Evolutionary conservation across 64 coral and sea anemone genomes (phyloP).

Genomic region (Dendronephthya gigantea): DNA sequence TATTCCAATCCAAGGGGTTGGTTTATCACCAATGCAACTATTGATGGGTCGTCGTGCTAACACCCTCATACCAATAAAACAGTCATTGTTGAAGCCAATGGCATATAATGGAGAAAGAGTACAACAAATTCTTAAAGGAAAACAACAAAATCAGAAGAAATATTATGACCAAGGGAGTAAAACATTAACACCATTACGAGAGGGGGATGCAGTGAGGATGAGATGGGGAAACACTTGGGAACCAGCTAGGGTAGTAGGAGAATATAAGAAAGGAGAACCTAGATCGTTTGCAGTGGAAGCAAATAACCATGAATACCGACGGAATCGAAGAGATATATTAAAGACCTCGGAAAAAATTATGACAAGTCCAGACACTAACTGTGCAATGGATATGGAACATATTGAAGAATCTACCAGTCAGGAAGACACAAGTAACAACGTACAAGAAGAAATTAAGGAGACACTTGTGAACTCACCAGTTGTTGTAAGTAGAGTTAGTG

Average conservation of each 20-base stretch:
- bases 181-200: not conserved
- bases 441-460: not conserved
- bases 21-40: not conserved
- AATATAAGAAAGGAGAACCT: not conserved
- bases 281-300: not conserved
- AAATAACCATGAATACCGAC: not conserved
- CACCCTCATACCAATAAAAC: not conserved
- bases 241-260: not conserved
- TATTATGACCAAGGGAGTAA: not conserved
- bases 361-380: not conserved
- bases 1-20: slow-evolving; percentile 14
- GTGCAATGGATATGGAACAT: not conserved
- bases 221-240: not conserved
- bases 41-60: not conserved
- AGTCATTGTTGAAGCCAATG: not conserved
- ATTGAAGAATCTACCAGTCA: not conserved
- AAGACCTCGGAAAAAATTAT: not conserved
- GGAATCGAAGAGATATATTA: not conserved
- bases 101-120: not conserved
- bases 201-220: not conserved
- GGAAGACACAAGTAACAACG: not conserved
- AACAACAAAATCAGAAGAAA: not conserved
- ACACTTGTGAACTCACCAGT: not conserved
- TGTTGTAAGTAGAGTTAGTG: not conserved
- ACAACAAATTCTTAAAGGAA: not conserved